Evolutionary conservation across 2,888 invertebrate species (phyloP).

Genomic region (Eueremaeus valkanovi): DNA sequence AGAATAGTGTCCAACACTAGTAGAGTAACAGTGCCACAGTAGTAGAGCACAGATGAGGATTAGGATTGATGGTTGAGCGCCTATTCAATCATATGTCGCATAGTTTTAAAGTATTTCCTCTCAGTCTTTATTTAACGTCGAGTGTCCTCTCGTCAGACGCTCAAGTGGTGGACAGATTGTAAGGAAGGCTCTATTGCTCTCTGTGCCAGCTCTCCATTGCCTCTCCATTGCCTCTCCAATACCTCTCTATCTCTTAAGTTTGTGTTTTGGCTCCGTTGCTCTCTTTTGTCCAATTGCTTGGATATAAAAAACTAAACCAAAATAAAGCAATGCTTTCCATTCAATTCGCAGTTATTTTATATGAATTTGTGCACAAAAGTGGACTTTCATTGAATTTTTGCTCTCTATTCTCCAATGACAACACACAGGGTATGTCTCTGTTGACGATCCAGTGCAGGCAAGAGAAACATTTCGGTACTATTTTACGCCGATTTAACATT

Average conservation of each 20-base stretch:
- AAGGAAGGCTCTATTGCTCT: neutral
- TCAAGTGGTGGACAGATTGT: slow-evolving; percentile 22
- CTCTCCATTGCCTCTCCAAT: neutral
- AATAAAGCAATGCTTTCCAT: neutral
- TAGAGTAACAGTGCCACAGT: no score
- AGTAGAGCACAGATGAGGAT: neutral
- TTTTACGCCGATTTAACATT: neutral
- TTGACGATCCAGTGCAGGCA: neutral
- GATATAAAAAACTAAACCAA: neutral
- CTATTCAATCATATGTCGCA: slow-evolving; percentile 9
- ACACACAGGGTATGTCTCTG: neutral
- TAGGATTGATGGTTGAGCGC: neutral
- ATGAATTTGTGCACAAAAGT: neutral
- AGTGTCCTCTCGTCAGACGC: neutral
- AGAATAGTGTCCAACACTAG: neutral
- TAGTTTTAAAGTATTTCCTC: slow-evolving; percentile 14
- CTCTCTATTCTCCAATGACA: slow-evolving; percentile 2
- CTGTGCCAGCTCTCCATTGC: neutral
- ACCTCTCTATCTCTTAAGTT: neutral
- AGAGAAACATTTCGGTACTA: neutral
- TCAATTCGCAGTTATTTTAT: no score
- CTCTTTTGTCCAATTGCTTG: slow-evolving; percentile 1
- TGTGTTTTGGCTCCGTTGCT: slow-evolving; percentile 12
- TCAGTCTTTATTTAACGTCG: slow-evolving; percentile 8
- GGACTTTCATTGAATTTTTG: neutral